phyloP scores from a whole-genome alignment of 2,797 vertebrate genomes.

The Gymnothorax javanicus region DNA sequence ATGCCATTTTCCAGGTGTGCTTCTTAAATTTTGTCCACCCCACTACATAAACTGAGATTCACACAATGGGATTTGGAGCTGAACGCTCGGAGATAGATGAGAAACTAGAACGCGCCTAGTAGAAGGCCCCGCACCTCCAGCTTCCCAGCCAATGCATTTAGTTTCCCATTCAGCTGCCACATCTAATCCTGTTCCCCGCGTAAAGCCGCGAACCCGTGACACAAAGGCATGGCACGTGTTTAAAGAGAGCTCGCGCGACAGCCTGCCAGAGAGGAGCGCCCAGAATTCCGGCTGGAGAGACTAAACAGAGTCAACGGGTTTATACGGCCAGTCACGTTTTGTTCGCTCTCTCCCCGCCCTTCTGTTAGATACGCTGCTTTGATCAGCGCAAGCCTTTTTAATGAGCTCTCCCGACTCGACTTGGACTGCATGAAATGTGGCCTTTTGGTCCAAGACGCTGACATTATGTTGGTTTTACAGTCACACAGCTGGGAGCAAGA shows the following conservation, averaged over 20 bases:
- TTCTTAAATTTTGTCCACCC: no score
- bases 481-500: background rate
- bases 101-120: conserved; percentile 28
- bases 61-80: conserved; percentile 49
- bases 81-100: conserved; percentile 18
- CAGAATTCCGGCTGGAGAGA: background rate
- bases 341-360: background rate
- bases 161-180: conserved; percentile 44
- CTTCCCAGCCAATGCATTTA: conserved; percentile 50
- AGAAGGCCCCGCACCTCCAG: conserved; percentile 39
- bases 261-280: background rate
- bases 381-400: background rate
- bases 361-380: background rate
- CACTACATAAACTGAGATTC: background rate
- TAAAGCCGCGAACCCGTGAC: conserved; percentile 46
- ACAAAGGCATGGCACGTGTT: conserved; percentile 13
- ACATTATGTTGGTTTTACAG: background rate
- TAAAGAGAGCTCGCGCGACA: background rate
- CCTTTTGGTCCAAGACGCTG: background rate
- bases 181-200: conserved; percentile 51
- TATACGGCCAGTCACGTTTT: background rate
- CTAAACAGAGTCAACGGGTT: background rate
- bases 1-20: no score
- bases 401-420: background rate
- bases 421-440: background rate